These are phyloP conservation scores for Cranoglanis bouderius DNA, from an alignment of 2,113 vertebrate species.

Conservation along the genomic window DNA sequence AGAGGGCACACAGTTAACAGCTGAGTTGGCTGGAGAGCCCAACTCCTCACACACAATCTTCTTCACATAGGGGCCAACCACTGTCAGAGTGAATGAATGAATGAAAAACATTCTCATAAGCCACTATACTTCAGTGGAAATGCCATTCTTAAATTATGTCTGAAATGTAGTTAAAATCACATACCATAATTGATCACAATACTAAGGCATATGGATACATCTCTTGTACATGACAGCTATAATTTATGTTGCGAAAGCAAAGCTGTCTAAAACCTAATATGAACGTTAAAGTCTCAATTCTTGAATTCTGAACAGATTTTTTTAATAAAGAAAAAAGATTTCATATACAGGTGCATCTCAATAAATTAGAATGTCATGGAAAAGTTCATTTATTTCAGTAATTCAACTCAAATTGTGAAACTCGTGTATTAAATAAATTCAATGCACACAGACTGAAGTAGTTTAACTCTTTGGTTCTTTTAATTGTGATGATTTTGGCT, in stretches of 20 bases:
- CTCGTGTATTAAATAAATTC: no score
- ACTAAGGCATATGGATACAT: background rate
- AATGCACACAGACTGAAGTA: no score
- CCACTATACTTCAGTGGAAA: background rate
- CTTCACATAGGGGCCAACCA: conserved; percentile 94
- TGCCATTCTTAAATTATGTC: background rate
- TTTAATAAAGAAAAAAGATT: background rate
- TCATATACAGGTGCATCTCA: no score
- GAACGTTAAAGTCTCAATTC: background rate
- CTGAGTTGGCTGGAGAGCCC: conserved; percentile 89
- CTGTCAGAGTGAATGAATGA: conserved; percentile 62
- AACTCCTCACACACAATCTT: conserved; percentile 96
- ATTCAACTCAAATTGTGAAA: no score
- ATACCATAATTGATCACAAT: background rate
- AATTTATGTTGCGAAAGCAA: background rate
- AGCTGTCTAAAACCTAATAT: background rate
- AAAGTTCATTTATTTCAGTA: no score
- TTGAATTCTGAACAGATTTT: background rate
- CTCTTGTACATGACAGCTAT: background rate
- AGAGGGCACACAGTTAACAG: conserved; percentile 88
- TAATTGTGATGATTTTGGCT: no score
- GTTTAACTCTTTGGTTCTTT: no score
- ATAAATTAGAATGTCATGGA: no score
- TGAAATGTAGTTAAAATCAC: background rate
- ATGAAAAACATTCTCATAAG: background rate